phyloP scores from a whole-genome alignment of 1,140 invertebrate genomes.

The Odontomachus brunneus region DNA sequence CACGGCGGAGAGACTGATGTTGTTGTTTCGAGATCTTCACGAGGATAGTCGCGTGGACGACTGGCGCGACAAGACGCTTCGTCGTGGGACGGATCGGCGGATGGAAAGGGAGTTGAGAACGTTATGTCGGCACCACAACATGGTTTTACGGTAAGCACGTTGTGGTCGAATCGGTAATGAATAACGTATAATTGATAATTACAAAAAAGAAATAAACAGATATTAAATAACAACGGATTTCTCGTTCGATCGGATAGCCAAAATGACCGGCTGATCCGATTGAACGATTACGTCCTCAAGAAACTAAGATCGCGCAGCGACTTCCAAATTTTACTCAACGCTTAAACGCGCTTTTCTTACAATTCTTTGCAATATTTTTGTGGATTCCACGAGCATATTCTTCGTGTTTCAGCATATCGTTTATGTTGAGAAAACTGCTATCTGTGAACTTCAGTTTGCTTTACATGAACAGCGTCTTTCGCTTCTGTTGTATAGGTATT shows the following conservation, averaged over 20 bases:
- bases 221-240: too few species aligned
- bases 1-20: conserved; percentile 23
- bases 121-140: conserved; percentile 37
- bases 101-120: background rate
- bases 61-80: background rate
- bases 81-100: background rate
- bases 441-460: conserved; percentile 64
- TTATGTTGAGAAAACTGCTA: conserved; percentile 57
- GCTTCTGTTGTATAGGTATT: conserved; percentile 70
- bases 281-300: too few species aligned
- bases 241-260: too few species aligned
- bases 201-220: too few species aligned
- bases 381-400: background rate
- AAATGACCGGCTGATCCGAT: too few species aligned
- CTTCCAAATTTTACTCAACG: too few species aligned
- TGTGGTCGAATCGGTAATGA: background rate
- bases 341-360: background rate
- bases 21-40: conserved; percentile 17
- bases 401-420: conserved; percentile 58
- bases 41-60: background rate
- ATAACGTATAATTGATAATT: background rate
- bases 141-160: conserved; percentile 15
- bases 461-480: conserved; percentile 69
- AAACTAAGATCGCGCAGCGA: too few species aligned
- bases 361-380: conserved; percentile 11